Percentiles rank a stretch among this genome's conserved stretches.
phyloP scores from a whole-genome alignment of 2,797 vertebrate genomes.

The Cynodonichthys magdalenae region DNA sequence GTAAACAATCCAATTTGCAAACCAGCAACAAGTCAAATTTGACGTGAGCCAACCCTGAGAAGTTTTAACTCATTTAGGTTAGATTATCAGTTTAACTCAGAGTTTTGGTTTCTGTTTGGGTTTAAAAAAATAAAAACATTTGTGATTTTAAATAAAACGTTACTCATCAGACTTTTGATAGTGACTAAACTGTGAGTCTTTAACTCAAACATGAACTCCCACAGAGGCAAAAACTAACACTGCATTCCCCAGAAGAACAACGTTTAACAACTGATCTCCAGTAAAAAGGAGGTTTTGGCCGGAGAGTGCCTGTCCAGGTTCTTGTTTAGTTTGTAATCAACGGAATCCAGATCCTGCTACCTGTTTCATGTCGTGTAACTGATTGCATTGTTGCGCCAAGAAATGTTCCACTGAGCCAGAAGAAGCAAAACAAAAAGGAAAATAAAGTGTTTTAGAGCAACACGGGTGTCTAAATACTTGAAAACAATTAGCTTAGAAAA shows the following conservation, averaged over 20 bases:
- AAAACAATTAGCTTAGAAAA: background rate
- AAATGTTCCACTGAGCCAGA: background rate
- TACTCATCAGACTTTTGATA: constrained; percentile 46
- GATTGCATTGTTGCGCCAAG: background rate
- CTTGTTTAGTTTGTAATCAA: background rate
- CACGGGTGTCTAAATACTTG: background rate
- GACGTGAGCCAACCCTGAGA: no score
- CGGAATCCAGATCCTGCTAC: background rate
- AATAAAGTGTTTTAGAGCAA: background rate
- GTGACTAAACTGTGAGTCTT: constrained; percentile 43
- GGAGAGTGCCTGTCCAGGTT: background rate
- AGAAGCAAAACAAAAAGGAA: background rate
- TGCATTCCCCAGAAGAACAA: constrained; percentile 24
- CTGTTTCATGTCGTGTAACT: background rate
- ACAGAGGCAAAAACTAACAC: background rate
- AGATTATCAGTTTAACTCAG: no score
- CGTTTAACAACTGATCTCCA: constrained; percentile 12
- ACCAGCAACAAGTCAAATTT: no score
- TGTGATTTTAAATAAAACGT: constrained; percentile 47
- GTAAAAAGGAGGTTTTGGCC: background rate
- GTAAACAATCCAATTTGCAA: no score
- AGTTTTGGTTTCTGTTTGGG: no score
- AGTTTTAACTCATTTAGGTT: no score
- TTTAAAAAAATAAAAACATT: constrained; percentile 2
- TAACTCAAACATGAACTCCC: constrained; percentile 25